phyloP scores from a whole-genome alignment of 2,113 vertebrate species.

The Prunella himalayana region DNA sequence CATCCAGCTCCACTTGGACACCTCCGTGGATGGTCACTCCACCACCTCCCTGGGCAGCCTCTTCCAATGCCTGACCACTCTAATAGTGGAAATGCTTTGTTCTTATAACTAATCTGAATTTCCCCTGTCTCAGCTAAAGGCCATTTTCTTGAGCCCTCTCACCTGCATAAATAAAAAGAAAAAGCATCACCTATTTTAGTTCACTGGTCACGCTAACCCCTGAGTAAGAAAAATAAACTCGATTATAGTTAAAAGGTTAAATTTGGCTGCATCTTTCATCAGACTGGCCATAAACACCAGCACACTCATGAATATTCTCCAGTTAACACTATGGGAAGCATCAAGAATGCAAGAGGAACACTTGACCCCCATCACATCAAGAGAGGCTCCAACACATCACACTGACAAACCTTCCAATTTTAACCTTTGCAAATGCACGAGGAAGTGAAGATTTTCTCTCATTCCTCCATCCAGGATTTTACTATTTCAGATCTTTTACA shows the following conservation, averaged over 20 bases:
- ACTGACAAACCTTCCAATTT: neutral
- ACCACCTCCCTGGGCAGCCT: neutral
- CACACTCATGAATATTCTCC: neutral
- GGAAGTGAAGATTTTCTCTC: neutral
- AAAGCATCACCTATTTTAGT: neutral
- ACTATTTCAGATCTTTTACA: neutral
- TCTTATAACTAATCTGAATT: neutral
- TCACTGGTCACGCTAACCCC: neutral
- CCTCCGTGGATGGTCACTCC: fast-evolving
- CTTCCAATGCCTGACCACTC: neutral
- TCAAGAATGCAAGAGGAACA: neutral
- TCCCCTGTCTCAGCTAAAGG: neutral
- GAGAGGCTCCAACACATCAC: neutral
- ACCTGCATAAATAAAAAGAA: neutral
- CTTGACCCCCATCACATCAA: neutral
- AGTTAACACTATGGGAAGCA: neutral
- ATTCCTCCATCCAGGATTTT: neutral
- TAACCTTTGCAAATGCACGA: neutral
- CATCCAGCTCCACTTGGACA: neutral
- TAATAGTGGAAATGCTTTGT: neutral
- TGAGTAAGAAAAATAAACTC: neutral
- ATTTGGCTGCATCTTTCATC: neutral
- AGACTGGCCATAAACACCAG: neutral
- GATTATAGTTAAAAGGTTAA: neutral
- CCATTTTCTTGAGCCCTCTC: neutral